Conservation (phyloP, 2,888 invertebrate genomes). For the Empis stercorea region DNA sequence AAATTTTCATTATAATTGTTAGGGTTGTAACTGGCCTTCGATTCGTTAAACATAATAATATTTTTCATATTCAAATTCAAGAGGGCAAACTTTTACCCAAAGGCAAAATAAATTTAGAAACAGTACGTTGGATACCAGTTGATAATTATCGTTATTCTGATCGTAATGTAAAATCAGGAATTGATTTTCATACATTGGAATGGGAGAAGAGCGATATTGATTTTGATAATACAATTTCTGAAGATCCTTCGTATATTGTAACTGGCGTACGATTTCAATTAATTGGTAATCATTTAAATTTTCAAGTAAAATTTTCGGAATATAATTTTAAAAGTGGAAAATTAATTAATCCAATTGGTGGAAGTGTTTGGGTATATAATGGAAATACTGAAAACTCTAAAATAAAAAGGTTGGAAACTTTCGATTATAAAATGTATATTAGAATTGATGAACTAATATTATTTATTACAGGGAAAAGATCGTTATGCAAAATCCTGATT, state of each 20-base stretch:
- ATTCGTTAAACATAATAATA: constrained; percentile 51
- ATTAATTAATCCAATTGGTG: constrained; percentile 34
- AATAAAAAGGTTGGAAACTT: not conserved
- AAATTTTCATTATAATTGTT: too few relatives aligned
- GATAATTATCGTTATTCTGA: constrained; percentile 39
- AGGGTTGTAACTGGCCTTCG: constrained; percentile 63
- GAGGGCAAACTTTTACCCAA: constrained; percentile 48
- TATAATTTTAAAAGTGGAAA: constrained; percentile 60
- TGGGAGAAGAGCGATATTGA: constrained; percentile 60
- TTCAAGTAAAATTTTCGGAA: constrained; percentile 59
- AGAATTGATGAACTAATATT: not conserved
- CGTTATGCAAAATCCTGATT: constrained; percentile 43
- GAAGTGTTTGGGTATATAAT: constrained; percentile 61
- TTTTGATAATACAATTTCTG: constrained; percentile 55
- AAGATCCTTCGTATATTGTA: constrained; percentile 40
- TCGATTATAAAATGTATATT: too few relatives aligned
- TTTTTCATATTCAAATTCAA: constrained; percentile 63
- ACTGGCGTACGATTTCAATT: constrained; percentile 58
- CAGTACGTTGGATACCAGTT: constrained; percentile 49
- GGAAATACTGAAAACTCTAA: constrained; percentile 27
- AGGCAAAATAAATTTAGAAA: constrained; percentile 43
- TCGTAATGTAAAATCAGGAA: constrained; percentile 39
- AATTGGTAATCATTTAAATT: constrained; percentile 64
- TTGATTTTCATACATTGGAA: constrained; percentile 56
- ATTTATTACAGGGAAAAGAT: constrained; percentile 24